These are phyloP conservation scores for Gnatocerus cornutus DNA, from an alignment of 2,888 invertebrate genomes.

Conservation along the genomic window DNA sequence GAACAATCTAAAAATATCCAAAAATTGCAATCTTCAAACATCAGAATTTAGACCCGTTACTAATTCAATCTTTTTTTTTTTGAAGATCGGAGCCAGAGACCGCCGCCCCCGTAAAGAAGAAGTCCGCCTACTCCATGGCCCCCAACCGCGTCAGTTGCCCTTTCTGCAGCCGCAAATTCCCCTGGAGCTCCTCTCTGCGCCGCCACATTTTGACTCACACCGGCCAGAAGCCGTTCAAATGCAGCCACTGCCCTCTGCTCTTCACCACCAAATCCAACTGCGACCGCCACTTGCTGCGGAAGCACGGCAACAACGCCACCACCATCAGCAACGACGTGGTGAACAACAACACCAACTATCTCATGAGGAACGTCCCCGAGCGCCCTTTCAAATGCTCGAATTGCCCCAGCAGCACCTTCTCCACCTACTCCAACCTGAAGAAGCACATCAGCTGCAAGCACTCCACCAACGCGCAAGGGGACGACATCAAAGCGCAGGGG, in stretches of 20 bases:
- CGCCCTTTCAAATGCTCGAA: conserved; percentile 85
- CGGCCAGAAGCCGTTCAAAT: conserved; percentile 96
- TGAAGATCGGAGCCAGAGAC: conserved; percentile 80
- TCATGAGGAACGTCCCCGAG: conserved; percentile 82
- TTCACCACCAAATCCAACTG: conserved; percentile 99
- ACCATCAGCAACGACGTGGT: conserved; percentile 65
- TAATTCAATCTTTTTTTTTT: too few species aligned
- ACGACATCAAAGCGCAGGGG: conserved; percentile 68
- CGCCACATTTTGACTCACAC: conserved; percentile 97
- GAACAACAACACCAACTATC: conserved; percentile 69
- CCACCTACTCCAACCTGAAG: conserved; percentile 84
- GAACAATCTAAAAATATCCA: too few species aligned
- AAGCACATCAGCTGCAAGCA: conserved; percentile 86
- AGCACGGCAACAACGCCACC: conserved; percentile 80
- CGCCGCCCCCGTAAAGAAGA: conserved; percentile 80
- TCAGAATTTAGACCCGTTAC: too few species aligned
- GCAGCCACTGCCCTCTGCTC: conserved; percentile 91
- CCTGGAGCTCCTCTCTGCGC: conserved; percentile 97
- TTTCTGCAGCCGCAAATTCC: conserved; percentile 94
- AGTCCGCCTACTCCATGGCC: conserved; percentile 95
- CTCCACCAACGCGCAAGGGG: conserved; percentile 70
- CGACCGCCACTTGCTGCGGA: conserved; percentile 92
- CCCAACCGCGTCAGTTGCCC: conserved; percentile 96
- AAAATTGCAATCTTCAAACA: too few species aligned
- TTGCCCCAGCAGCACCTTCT: conserved; percentile 88